These are phyloP conservation scores for Danio kyathit DNA, from an alignment of 2,797 vertebrate species.

Conservation along the genomic window DNA sequence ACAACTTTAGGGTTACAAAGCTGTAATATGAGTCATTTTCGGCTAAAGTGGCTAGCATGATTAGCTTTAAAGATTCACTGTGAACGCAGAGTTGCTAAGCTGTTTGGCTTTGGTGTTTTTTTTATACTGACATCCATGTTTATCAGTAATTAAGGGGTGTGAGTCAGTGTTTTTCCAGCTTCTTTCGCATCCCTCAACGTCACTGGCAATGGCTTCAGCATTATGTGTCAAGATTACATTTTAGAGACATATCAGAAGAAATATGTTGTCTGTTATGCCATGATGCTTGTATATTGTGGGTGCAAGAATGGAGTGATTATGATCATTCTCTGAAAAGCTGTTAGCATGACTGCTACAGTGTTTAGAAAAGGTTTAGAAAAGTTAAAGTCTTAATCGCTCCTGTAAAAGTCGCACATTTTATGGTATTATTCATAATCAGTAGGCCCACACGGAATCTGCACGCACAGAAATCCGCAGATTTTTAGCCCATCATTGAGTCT, in stretches of 20 bases:
- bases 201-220: background rate
- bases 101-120: background rate
- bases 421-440: background rate
- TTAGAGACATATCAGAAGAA: too few relatives aligned
- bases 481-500: too few relatives aligned
- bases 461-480: too few relatives aligned
- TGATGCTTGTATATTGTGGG: background rate
- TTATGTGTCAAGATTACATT: background rate
- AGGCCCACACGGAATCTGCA: too few relatives aligned
- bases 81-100: background rate
- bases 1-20: background rate
- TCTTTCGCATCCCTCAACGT: background rate
- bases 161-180: slow-evolving; percentile 10
- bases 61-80: background rate
- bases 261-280: background rate
- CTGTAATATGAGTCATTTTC: background rate
- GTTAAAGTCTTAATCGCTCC: background rate
- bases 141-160: slow-evolving; percentile 23
- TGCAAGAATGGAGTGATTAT: background rate
- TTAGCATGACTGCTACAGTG: background rate
- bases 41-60: background rate
- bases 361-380: too few relatives aligned
- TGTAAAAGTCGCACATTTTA: background rate
- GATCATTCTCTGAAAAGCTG: background rate
- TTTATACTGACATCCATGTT: slow-evolving; percentile 7